phyloP scores from a whole-genome alignment of 2,888 invertebrate genomes.

The Plebejus anna region DNA sequence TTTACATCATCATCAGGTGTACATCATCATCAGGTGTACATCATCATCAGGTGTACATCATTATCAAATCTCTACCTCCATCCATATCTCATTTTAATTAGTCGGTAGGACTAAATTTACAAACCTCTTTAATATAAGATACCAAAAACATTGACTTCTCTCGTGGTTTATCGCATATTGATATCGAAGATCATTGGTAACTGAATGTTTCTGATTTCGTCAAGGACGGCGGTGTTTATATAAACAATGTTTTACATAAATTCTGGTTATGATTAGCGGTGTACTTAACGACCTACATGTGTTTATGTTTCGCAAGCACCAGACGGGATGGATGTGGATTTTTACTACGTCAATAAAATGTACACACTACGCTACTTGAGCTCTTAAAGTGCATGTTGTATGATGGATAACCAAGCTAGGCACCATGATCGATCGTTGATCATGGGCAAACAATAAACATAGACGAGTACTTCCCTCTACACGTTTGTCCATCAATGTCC shows the following conservation, averaged over 20 bases:
- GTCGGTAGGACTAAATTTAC: no score
- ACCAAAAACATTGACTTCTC: neutral
- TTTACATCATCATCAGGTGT: no score
- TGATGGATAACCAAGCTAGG: neutral
- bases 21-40: no score
- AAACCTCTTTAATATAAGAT: neutral
- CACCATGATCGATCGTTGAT: no score
- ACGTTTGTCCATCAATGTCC: no score
- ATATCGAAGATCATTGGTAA: neutral
- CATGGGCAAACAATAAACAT: no score
- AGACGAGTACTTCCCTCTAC: no score
- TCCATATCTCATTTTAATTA: no score
- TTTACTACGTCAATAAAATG: constrained; percentile 2
- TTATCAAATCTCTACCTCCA: no score
- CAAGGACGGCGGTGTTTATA: constrained; percentile 12
- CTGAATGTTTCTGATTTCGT: neutral
- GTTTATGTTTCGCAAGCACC: constrained; percentile 19
- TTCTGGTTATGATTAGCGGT: constrained; percentile 19
- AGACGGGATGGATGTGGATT: constrained; percentile 1
- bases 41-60: no score
- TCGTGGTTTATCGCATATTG: neutral
- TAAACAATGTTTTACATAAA: constrained; percentile 14
- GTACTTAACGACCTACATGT: neutral
- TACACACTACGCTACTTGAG: neutral
- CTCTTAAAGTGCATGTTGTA: neutral